A percentile compares a stretch with the other conserved stretches of the same genome.
Conservation (phyloP, 2,888 invertebrate species). For the Frankliniella intonsa region DNA sequence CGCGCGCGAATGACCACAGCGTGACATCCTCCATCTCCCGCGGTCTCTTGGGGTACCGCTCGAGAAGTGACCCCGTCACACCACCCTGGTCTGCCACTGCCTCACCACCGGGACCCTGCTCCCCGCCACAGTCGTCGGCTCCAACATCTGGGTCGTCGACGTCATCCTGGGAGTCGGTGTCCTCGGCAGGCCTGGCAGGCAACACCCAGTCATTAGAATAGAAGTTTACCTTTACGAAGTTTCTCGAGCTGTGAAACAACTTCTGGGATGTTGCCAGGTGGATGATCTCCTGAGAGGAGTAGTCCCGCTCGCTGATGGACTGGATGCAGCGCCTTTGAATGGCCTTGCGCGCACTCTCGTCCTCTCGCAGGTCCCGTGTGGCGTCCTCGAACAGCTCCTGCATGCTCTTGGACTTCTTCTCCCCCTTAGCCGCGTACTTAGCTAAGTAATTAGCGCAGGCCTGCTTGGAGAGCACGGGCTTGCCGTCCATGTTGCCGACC, state of each 20-base stretch:
- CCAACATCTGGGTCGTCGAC: neutral
- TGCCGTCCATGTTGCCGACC: conserved; percentile 34
- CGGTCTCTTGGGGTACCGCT: neutral
- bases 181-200: neutral
- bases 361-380: neutral
- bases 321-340: conserved; percentile 34
- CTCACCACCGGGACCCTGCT: neutral
- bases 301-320: conserved; percentile 34
- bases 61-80: neutral
- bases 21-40: neutral
- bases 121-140: neutral
- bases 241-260: conserved; percentile 10
- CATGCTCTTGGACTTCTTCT: conserved; percentile 29
- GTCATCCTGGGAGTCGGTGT: neutral
- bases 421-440: conserved; percentile 34
- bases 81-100: neutral
- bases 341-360: conserved; percentile 29
- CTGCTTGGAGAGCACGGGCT: conserved; percentile 11
- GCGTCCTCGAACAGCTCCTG: conserved; percentile 5
- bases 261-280: conserved; percentile 30
- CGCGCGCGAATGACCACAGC: neutral
- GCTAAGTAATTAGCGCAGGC: conserved; percentile 34
- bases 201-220: neutral
- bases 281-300: conserved; percentile 34
- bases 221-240: conserved; percentile 27